phyloP scores from a whole-genome alignment of 30 jellyfish, hydroid and myxozoan species.

The Cassiopea andromeda region DNA sequence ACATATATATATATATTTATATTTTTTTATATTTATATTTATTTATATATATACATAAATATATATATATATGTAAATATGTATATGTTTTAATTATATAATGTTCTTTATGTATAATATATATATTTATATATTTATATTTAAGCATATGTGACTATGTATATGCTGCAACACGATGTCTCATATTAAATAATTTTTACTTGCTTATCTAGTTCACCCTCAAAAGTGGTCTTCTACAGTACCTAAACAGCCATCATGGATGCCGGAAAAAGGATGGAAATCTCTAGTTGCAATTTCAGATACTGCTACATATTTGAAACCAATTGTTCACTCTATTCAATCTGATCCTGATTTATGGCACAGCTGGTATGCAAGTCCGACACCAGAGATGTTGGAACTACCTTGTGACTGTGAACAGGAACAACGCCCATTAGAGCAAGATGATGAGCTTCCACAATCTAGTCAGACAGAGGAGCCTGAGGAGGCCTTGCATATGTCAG shows the following conservation, averaged over 20 bases:
- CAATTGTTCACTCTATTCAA: constrained; percentile 10
- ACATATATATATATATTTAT: too few species aligned
- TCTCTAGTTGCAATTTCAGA: constrained; percentile 10
- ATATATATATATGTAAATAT: too few species aligned
- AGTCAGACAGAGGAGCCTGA: not conserved
- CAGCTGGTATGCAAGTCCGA: constrained; percentile 43
- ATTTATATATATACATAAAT: too few species aligned
- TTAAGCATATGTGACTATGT: too few species aligned
- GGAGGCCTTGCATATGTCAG: not conserved
- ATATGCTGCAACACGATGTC: not conserved
- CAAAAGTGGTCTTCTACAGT: not conserved
- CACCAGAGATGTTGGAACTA: constrained; percentile 53
- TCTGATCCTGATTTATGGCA: constrained; percentile 31
- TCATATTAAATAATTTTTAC: not conserved
- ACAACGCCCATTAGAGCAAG: not conserved
- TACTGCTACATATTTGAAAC: constrained; percentile 7
- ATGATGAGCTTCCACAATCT: not conserved
- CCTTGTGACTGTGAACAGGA: constrained; percentile 18
- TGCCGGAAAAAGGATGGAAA: constrained; percentile 9
- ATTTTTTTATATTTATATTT: too few species aligned
- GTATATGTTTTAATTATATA: too few species aligned
- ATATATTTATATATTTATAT: too few species aligned
- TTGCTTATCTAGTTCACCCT: not conserved
- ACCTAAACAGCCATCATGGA: not conserved
- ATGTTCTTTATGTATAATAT: too few species aligned